Base-by-base conservation (phyloP, 2,113 vertebrate species). In the Danionella cerebrum region DNA sequence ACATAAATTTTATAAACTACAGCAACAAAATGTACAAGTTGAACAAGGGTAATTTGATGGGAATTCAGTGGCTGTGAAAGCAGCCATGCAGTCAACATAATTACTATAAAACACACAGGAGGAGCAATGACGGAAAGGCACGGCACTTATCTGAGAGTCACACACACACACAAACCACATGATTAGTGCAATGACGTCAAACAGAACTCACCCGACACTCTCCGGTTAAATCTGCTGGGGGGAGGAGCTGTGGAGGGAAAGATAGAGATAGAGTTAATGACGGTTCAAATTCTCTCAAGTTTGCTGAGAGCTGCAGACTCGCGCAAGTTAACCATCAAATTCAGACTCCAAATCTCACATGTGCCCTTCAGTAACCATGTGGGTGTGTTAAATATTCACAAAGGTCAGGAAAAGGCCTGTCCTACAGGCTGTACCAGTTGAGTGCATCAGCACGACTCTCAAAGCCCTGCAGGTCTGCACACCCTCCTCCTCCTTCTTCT, bases 171-270 rank as follows among this genome's bases (percentile, higher is more conserved):
- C 13, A 71, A 62, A 73, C 59, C 51, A 66, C 71, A 73, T 52
- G 71, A 73, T 63, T 70, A 73, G 55, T 38, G 63, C 51, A 67
- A 66, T 76, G 75, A 76, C 75, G 75, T 76, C 62, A 75, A 73
- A 76, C 47, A 62, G 18, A n/a, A 31, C 86, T 87, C 89, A 98
- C 96, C 94, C 89, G 95, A 98, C 77, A 95, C 94, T 92, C 96
- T 92, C 83, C 96, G 90, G 85, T 83, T 93, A 85, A 87, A 96
- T 86, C 91, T 88, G 82, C 86, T 92, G 72, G 92, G 89, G 79
- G 90, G 82, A 3, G 93, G 95, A 79, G 93, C 96, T 98, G 87
- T 10, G 80, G 81, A 78, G 47, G 75, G 39, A 81, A 25, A 75
- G 39, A 79, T 33, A 75, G 45, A 53, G 39, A 60, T 13, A 13